A percentile compares a stretch with the other conserved stretches of the same genome.
These are phyloP conservation scores for Conus canariensis DNA, from an alignment of 2,888 invertebrate species.

Conservation along the genomic window DNA sequence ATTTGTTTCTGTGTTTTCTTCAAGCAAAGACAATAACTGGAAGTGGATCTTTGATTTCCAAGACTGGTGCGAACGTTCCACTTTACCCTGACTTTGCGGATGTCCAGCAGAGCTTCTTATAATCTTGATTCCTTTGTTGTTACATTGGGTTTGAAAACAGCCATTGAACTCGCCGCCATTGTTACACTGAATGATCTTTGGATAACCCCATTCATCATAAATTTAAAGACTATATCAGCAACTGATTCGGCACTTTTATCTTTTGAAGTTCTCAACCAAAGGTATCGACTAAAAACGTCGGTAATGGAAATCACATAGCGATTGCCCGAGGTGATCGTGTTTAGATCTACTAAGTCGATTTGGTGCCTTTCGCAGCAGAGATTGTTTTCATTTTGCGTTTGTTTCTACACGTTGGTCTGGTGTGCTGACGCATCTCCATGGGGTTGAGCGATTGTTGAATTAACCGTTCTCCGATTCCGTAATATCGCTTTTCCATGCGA, in stretches of 20 bases:
- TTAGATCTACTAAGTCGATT: too few relatives aligned
- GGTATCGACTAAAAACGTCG: too few relatives aligned
- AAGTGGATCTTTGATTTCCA: slow-evolving; percentile 3
- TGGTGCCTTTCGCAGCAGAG: neutral
- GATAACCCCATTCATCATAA: neutral
- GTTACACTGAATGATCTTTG: slow-evolving; percentile 1
- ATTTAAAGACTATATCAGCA: too few relatives aligned
- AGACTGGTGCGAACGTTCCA: neutral
- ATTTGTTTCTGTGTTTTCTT: too few relatives aligned
- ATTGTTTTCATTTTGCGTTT: slow-evolving; percentile 9
- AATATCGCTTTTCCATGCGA: neutral
- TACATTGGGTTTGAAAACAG: neutral
- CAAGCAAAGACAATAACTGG: neutral
- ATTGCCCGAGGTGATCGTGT: too few relatives aligned
- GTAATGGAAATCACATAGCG: too few relatives aligned
- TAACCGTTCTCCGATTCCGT: neutral
- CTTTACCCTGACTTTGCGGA: slow-evolving; percentile 9
- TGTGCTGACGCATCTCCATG: slow-evolving; percentile 3
- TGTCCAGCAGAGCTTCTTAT: slow-evolving; percentile 4
- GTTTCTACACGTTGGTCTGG: neutral
- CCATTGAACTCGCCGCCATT: too few relatives aligned
- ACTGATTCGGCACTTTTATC: too few relatives aligned
- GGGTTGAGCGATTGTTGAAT: neutral
- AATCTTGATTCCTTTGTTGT: neutral
- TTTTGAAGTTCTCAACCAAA: too few relatives aligned